Evolutionary conservation across 2,113 vertebrate species (phyloP), one percentile per base, ranked within the genome.

Genomic region (Acanthisitta chloris): DNA sequence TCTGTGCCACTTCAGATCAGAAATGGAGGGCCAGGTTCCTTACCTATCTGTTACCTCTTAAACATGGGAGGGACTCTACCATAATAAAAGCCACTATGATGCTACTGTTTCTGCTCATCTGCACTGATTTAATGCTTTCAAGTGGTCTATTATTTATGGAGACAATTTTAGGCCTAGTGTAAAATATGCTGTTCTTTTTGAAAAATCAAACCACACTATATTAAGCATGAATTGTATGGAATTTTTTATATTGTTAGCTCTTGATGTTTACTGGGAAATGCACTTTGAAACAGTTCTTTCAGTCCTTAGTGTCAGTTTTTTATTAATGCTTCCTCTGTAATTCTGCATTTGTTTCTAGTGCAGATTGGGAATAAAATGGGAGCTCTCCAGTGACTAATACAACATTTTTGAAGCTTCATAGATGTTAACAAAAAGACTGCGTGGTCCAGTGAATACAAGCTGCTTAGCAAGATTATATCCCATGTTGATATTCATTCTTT

Each of bases 271-370:
- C 0, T 43, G 81, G 82, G 61, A 88, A 83, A 88, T 62, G 70
- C 70, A 90, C 84, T 97, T 96, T 88, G 54, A 71, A 81, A 79
- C 43, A 80, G 59, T 42, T 33, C 87, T 88, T 86, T n/a, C 33
- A 96, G 85, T 40, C 49, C 5, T 48, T 72, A 46, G 78, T 58
- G 54, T 82, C 64, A 52, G 58, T 94, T 96, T 93, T 96, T 95
- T 91, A 88, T 96, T 96, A 95, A 88, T 81, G 58, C 49, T 96
- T 96, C 81, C 19, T 12, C 81, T 82, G 58, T 87, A 94, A 94
- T 93, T 96, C 95, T 95, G 40, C 76, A 45, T 96, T 92, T 92
- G 55, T 59, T 96, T 91, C 46, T 65, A 57, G 14, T 59, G 55
- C 26, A 66, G 45, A 90, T 28, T 40, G 51, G 74, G 59, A 94